Conservation (phyloP, 2,797 vertebrate genomes). For the Lacerta agilis region DNA sequence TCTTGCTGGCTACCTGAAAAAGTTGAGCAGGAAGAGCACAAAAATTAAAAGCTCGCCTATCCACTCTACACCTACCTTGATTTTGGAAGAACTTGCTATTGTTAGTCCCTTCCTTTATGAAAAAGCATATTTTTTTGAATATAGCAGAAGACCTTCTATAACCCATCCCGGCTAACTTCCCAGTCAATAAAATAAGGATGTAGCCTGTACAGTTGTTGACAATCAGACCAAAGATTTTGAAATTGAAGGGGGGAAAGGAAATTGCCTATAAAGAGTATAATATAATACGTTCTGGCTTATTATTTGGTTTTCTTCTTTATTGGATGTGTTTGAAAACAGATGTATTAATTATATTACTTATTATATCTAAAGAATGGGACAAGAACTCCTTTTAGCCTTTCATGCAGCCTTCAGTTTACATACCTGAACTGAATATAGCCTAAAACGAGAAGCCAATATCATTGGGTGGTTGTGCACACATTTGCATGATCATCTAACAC, state of each 20-base stretch:
- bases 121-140: not conserved
- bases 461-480: not conserved
- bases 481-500: not conserved
- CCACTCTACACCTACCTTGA: not conserved
- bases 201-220: not conserved
- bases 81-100: slow-evolving; percentile 4
- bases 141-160: not conserved
- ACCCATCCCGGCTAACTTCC: not conserved
- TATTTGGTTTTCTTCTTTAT: not conserved
- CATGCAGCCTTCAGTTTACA: not conserved
- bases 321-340: no score
- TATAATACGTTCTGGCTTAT: not conserved
- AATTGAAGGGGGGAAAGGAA: slow-evolving; percentile 14
- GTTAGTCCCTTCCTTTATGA: not conserved
- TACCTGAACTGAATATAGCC: not conserved
- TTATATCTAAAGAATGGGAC: not conserved
- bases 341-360: no score
- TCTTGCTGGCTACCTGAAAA: not conserved
- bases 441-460: not conserved
- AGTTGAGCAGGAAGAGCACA: not conserved
- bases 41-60: not conserved
- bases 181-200: not conserved
- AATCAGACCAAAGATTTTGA: slow-evolving; percentile 7
- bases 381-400: not conserved
- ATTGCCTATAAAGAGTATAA: slow-evolving; percentile 33